Evolutionary conservation across 2,797 vertebrate species (phyloP).

Genomic region (Lagorchestes hirsutus): DNA sequence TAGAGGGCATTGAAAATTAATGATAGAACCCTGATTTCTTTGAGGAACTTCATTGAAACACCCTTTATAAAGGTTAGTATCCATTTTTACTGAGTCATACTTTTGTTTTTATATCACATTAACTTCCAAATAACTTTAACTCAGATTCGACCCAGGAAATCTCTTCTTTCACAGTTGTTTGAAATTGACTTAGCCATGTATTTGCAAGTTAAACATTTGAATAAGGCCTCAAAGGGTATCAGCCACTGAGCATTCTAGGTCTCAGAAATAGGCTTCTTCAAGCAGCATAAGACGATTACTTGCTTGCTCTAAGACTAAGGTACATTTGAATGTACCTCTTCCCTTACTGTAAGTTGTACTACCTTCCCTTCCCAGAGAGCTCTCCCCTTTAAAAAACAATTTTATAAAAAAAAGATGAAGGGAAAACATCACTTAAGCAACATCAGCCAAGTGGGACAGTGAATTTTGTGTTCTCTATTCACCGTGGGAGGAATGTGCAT

Average conservation of each 20-base stretch:
- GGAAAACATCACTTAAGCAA: not conserved
- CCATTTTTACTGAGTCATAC: conserved; percentile 7
- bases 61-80: conserved; percentile 11
- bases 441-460: not conserved
- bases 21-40: conserved; percentile 44
- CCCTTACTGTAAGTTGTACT: not conserved
- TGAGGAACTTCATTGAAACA: conserved; percentile 53
- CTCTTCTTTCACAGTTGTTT: not conserved
- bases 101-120: not conserved
- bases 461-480: not conserved
- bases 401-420: not conserved
- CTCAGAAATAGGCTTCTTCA: not conserved
- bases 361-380: not conserved
- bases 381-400: not conserved
- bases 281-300: not conserved
- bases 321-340: not conserved
- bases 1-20: conserved; percentile 50
- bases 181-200: not conserved
- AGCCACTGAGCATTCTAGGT: not conserved
- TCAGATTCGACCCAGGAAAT: not conserved
- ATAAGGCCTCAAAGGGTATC: not conserved
- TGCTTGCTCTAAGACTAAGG: not conserved
- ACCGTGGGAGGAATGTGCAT: not conserved
- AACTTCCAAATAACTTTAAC: not conserved
- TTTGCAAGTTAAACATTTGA: not conserved